Percentiles rank a stretch among this genome's conserved stretches.
Evolutionary conservation across 2,888 invertebrate species (phyloP).

Genomic region (Sarcophaga rosellei): DNA sequence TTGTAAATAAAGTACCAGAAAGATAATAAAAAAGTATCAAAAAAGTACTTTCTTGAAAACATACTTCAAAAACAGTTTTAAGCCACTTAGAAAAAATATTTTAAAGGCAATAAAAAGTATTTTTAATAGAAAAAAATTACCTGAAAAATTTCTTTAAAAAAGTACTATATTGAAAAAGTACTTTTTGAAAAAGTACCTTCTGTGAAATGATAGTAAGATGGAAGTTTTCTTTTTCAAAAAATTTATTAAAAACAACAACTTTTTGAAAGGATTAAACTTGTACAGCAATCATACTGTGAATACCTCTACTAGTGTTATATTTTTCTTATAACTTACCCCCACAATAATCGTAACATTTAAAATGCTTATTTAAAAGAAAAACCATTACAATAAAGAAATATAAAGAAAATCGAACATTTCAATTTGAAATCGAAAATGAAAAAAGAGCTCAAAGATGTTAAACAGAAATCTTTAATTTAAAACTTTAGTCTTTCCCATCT

Average conservation of each 20-base stretch:
- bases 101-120: background rate
- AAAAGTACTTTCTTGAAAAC: background rate
- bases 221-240: too few relatives aligned
- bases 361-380: constrained; percentile 21
- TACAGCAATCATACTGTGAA: background rate
- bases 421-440: constrained; percentile 16
- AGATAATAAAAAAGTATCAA: background rate
- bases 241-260: too few relatives aligned
- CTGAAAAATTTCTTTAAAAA: too few relatives aligned
- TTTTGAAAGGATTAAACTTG: background rate
- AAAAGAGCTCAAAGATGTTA: background rate
- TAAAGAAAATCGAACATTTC: constrained; percentile 21
- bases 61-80: background rate
- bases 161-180: too few relatives aligned
- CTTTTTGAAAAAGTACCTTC: too few relatives aligned
- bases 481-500: background rate
- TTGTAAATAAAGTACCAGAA: background rate
- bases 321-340: background rate
- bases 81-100: background rate
- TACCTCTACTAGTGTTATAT: constrained; percentile 1
- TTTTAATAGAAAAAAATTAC: too few relatives aligned
- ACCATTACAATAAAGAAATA: constrained; percentile 2
- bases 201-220: too few relatives aligned
- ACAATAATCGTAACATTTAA: constrained; percentile 23
- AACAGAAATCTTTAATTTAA: background rate